Base-by-base conservation (phyloP, 1,140 invertebrate species). In the Watersipora subatra region DNA sequence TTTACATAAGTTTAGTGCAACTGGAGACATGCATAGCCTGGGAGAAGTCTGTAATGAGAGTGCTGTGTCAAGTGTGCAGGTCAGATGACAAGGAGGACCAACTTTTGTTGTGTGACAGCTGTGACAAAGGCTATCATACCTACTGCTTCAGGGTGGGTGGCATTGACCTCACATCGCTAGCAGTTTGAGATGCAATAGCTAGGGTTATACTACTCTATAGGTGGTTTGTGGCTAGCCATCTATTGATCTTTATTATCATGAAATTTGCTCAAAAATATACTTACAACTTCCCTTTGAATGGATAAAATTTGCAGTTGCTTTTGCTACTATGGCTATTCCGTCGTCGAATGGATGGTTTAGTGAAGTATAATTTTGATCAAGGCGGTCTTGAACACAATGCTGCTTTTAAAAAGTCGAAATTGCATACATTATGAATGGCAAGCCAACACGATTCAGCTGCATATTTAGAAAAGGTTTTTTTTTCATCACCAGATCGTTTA, bases 31-130 rank as follows among this genome's bases (percentile, higher is more conserved):
- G 88, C 73, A 92, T 97, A 71, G 92, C 93, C 26, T 97, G 93
- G 93, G 93, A 97, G 81, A 97, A 96, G 81, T 94, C 91, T 81
- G 93, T 96, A 73, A 97, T 97, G 93, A 95, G 96, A 86, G 93
- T 93, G 83, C 92, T 92, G 80, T 97, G 94, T 80, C 93, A 97
- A 81, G 93, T 97, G 78, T 97, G 94, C 81, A 87, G 90, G 73
- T 89, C 87, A 74, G 93, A 93, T 67, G 92, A 97, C 80, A 93
- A 96, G 73, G 94, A 97, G 82, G 93, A 93, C 71, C 90, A 94
- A 77, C 80, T 97, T 57, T 81, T 97, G 65, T 83, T 97, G 1
- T 97, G 94, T 82, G 94, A 97, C 83, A 90, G 92, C 67, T 97
- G 94, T 84, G 94, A 97, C 82, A 91, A 92, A 80, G 94, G 93